A percentile compares a stretch with the other conserved stretches of the same genome.
phyloP scores from a whole-genome alignment of 2,797 vertebrate species.

The Echiichthys vipera region DNA sequence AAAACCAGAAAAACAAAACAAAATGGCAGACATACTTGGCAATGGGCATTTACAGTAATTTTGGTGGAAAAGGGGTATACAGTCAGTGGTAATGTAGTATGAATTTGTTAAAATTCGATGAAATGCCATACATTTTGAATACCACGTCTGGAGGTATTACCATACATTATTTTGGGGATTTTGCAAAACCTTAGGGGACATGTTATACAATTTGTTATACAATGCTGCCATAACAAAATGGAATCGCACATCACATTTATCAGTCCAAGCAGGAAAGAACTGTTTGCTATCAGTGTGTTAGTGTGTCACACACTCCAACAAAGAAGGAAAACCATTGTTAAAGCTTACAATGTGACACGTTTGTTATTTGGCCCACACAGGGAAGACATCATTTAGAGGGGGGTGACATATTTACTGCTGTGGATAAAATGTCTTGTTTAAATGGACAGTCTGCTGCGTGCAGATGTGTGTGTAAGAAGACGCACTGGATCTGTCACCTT shows the following conservation, averaged over 20 bases:
- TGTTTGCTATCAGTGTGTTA: conserved; percentile 31
- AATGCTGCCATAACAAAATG: not conserved
- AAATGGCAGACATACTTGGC: no score
- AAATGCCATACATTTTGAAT: no score
- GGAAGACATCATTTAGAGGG: conserved; percentile 49
- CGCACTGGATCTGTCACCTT: conserved; percentile 17
- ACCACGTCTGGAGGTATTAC: no score
- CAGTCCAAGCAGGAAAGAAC: conserved; percentile 8
- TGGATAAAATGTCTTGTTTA: conserved; percentile 38
- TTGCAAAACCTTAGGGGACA: no score
- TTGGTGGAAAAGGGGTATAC: no score
- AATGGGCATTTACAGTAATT: no score
- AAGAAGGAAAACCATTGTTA: conserved; percentile 34
- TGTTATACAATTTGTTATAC: no score
- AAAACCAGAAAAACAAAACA: no score
- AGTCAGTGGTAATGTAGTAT: no score
- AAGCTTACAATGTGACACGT: conserved; percentile 41
- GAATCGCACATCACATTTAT: conserved; percentile 1
- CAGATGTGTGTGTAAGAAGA: not conserved
- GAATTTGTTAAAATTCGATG: no score
- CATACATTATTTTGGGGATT: no score
- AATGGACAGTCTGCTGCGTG: conserved; percentile 18
- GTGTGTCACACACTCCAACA: conserved; percentile 33
- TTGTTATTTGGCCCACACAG: conserved; percentile 41
- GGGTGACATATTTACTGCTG: conserved; percentile 56